Percentiles rank a stretch among this genome's conserved stretches.
These are phyloP conservation scores for Mormyrus iriodes DNA, from an alignment of 2,113 vertebrate genomes.

Conservation along the genomic window DNA sequence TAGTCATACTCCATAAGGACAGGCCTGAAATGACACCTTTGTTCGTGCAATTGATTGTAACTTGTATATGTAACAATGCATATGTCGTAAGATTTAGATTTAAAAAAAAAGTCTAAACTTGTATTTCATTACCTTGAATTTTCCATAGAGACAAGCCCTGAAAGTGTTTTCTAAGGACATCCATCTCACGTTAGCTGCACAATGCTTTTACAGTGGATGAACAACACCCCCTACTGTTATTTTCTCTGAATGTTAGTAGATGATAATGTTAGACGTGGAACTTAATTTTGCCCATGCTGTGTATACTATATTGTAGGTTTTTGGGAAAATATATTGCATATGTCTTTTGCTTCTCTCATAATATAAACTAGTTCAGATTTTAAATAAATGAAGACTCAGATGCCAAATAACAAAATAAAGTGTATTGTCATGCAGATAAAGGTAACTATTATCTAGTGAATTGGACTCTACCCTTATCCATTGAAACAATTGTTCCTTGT, in stretches of 20 bases:
- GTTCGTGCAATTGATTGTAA: conserved; percentile 30
- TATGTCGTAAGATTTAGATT: not conserved
- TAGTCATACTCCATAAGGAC: conserved; percentile 67
- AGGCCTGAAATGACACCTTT: conserved; percentile 72
- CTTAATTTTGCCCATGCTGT: not conserved
- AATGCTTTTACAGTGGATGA: not conserved
- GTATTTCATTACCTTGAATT: not conserved
- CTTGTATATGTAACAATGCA: not conserved
- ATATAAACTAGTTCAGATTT: not conserved
- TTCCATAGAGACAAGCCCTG: not conserved
- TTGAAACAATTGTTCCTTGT: not conserved
- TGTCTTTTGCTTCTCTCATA: not conserved
- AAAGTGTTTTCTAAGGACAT: not conserved
- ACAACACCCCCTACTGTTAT: conserved; percentile 24
- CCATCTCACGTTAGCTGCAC: not conserved
- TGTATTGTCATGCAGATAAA: not conserved
- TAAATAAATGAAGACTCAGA: not conserved
- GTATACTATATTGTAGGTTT: not conserved
- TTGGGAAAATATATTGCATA: conserved; percentile 1
- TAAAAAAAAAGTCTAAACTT: not conserved
- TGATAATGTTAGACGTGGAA: not conserved
- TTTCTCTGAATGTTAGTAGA: not conserved
- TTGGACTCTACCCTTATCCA: not conserved
- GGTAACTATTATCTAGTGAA: not conserved
- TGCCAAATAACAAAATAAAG: not conserved